phyloP scores from a whole-genome alignment of 2,888 invertebrate genomes.

The Drosophila antonietae region DNA sequence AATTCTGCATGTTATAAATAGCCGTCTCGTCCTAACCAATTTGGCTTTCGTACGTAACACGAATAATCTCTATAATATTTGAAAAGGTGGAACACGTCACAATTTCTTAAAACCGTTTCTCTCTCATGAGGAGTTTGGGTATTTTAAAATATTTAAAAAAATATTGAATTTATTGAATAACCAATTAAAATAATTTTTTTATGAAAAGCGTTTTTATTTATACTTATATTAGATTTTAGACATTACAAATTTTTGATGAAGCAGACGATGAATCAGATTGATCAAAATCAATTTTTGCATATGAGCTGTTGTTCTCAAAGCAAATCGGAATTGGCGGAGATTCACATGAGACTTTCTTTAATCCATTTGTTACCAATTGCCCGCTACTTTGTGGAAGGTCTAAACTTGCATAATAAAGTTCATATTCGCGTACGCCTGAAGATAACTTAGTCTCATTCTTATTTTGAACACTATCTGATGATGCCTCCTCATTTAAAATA shows the following conservation, averaged over 20 bases:
- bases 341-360: constrained; percentile 64
- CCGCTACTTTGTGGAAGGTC: constrained; percentile 85
- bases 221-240: constrained; percentile 54
- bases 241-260: constrained; percentile 73
- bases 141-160: too few species aligned
- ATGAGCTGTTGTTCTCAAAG: constrained; percentile 85
- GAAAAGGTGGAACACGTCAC: too few species aligned
- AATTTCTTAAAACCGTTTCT: too few species aligned
- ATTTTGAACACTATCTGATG: constrained; percentile 26
- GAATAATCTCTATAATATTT: too few species aligned
- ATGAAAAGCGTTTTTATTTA: constrained; percentile 45
- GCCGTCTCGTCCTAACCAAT: too few species aligned
- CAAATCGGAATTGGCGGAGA: constrained; percentile 77
- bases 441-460: constrained; percentile 63
- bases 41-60: too few species aligned
- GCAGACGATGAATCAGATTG: constrained; percentile 77
- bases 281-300: constrained; percentile 93
- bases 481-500: constrained; percentile 26
- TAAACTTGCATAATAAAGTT: constrained; percentile 88
- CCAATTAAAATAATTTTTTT: constrained; percentile 24
- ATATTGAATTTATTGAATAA: background rate
- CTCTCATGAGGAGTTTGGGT: too few species aligned
- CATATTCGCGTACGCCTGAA: constrained; percentile 83
- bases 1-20: too few species aligned
- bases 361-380: constrained; percentile 56